Conservation (phyloP, 1,140 invertebrate species). For the Drosophila dunni region DNA sequence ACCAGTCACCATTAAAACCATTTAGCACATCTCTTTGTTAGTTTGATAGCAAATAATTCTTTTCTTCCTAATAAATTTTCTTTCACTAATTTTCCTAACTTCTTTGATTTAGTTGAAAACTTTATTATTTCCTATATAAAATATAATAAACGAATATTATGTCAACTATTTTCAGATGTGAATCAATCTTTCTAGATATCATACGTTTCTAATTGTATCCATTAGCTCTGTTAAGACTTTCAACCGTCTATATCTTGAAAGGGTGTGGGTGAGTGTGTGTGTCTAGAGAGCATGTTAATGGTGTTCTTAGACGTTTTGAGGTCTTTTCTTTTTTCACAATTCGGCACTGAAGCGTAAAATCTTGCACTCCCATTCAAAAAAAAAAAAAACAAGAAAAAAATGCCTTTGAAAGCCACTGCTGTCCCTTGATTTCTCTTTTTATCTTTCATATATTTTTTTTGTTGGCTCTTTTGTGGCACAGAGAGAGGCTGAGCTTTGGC, state of each 20-base stretch:
- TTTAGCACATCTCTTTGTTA: too few species aligned
- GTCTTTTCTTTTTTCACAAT: constrained; percentile 48
- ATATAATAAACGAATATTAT: too few species aligned
- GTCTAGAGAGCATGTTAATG: constrained; percentile 8
- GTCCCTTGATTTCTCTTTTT: constrained; percentile 33
- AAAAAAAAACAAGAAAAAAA: background rate
- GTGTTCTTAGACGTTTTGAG: constrained; percentile 4
- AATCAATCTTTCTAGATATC: too few species aligned
- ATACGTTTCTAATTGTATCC: background rate
- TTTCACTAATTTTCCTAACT: too few species aligned
- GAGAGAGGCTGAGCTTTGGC: constrained; percentile 11
- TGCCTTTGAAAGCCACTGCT: constrained; percentile 31
- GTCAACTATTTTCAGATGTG: too few species aligned
- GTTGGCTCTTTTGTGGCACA: constrained; percentile 26
- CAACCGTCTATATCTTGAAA: background rate
- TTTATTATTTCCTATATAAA: too few species aligned
- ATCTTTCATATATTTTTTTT: constrained; percentile 14
- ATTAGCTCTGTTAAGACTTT: background rate
- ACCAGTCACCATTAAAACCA: too few species aligned
- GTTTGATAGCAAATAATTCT: too few species aligned
- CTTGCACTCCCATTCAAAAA: constrained; percentile 37
- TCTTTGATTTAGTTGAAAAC: too few species aligned
- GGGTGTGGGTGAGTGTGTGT: background rate
- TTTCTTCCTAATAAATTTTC: too few species aligned
- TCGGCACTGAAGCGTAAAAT: constrained; percentile 54